A percentile compares a stretch with the other conserved stretches of the same genome.
Evolutionary conservation across 1,140 invertebrate species (phyloP).

Genomic region (Mycetomoellerius zeteki): DNA sequence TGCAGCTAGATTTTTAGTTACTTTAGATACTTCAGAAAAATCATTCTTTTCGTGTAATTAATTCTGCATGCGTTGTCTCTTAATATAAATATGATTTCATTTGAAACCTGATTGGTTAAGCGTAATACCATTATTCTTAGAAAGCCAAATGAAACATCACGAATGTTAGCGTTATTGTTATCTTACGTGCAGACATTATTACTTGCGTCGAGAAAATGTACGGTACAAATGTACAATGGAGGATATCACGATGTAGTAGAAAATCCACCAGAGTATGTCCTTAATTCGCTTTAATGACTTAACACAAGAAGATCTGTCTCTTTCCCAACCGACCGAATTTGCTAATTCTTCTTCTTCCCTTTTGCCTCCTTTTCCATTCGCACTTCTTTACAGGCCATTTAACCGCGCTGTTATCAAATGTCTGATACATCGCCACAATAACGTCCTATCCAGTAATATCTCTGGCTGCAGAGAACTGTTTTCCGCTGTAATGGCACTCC

Average conservation of each 20-base stretch:
- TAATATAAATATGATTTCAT: conserved; percentile 7
- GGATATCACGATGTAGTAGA: neutral
- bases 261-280: neutral
- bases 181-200: conserved; percentile 40
- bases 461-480: conserved; percentile 41
- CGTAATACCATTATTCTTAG: neutral
- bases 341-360: neutral
- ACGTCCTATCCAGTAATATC: conserved; percentile 35
- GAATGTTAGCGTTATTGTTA: conserved; percentile 51
- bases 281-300: conserved; percentile 65
- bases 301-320: conserved; percentile 25
- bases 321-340: conserved; percentile 1
- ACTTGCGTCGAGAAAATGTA: conserved; percentile 19
- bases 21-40: too few species aligned
- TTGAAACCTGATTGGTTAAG: neutral
- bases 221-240: conserved; percentile 16
- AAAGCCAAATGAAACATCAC: conserved; percentile 36
- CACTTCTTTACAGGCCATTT: conserved; percentile 61
- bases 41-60: neutral
- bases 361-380: conserved; percentile 19
- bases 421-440: conserved; percentile 39
- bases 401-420: conserved; percentile 39
- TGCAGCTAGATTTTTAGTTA: too few species aligned
- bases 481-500: conserved; percentile 51
- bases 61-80: neutral